Evolutionary conservation across 2,888 invertebrate species (phyloP), one percentile per base, ranked within the genome.

Genomic region (Geotrupes spiniger): DNA sequence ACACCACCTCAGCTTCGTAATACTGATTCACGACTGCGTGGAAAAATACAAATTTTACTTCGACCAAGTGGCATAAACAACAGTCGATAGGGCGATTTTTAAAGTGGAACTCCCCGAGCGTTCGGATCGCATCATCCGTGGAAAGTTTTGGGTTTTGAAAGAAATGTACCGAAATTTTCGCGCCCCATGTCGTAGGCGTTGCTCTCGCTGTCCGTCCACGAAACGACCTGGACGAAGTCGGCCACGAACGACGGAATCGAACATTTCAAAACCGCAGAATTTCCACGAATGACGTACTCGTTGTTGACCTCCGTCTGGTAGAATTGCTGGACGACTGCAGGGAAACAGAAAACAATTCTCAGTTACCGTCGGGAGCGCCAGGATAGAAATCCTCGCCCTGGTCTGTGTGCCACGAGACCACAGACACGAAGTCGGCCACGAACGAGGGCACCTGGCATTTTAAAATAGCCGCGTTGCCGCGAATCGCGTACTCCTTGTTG

Each of bases 361-460:
- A 36, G 10, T 62, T 70, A 72, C 70, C 70, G 51, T 69, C 65
- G 28, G 51, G 64, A 60, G 39, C 61, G 60, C 80, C 80, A 29
- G 83, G 83, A 63, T 79, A 80, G 67, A 85, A 86, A 64, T 83
- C 82, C 70, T 87, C 85, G 51, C 83, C 82, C 63, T 85, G 81
- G 74, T 90, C 87, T 59, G 89, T 89, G 62, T 88, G 87, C 92
- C 92, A 92, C 39, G 89, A 87, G 43, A 88, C 79, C 59, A 95
- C 91, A 66, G 79, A 82, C 54, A 95, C 90, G 75, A 93, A 94
- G 76, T 94, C 93, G 52, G 90, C 89, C 53, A 93, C 92, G 75
- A 92, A 95, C 54, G 91, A 91, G 40, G 94, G 94, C 66, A 92
- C 87, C 64, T 89, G 89, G 77, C 92, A 92, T 76, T 91, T 92